Base-by-base conservation (phyloP, 2,113 vertebrate genomes). In the Calyptomena viridis region DNA sequence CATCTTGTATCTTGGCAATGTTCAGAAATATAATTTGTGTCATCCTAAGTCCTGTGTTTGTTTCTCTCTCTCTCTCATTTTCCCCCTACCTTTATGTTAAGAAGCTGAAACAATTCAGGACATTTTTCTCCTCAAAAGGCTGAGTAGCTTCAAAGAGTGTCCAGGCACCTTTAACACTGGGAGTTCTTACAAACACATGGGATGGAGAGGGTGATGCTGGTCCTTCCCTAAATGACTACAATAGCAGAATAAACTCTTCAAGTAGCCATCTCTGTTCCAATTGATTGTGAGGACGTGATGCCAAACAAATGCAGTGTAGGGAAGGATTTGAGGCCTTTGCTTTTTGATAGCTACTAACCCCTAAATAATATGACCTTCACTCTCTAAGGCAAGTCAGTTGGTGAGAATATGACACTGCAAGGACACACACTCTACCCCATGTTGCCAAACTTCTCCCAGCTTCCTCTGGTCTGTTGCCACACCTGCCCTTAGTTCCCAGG, bases 11-110 rank as follows among this genome's bases (percentile, higher is more conserved):
- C 84, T 94, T 95, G 91, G 78, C 59, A 2, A 93, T 91, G 92
- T 96, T 96, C 94, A 91, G 87, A 97, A 97, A 97, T 97, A 97
- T 92, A 96, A 94, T 94, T 94, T 96, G 91, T 97, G 96, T 96
- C 95, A 95, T 96, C 95, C 55, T 50, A 69, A 89, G 4, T 68
- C 42, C 47, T 30, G 89, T 0, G 69, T 96, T 67, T 14, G 64
- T 90, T 74, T 87, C 46, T 94, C n/a, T 95, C 18, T 84, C 3
- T 84, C 9, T 84, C 5, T 77, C 5, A 6, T 63, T 75, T 72
- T 68, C 39, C 7, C 2, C 15, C 3, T 47, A 16, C 28, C 12
- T 66, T 75, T 60, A 9, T 79, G n/a, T 69, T 60, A 82, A 60
- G 40, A 83, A 52, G 13, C 19, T 67, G 52, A 86, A 95, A 74